These are phyloP conservation scores for Bombyx huttoni DNA, from an alignment of 2,888 invertebrate genomes.

Conservation along the genomic window DNA sequence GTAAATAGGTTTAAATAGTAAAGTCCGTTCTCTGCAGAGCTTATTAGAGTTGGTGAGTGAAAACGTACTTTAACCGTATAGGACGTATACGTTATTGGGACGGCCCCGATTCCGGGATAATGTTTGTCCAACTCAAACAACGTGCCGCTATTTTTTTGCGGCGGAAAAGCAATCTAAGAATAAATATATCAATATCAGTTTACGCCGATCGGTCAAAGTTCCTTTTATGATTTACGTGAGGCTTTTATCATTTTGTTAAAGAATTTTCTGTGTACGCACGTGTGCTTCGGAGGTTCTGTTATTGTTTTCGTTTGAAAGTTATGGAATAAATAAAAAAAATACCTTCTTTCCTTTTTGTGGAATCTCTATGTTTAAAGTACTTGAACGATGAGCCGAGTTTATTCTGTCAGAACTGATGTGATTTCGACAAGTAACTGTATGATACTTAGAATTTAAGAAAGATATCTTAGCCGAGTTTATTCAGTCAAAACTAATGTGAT, in stretches of 20 bases:
- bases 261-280: constrained; percentile 10
- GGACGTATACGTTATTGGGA: constrained; percentile 18
- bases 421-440: too few species aligned
- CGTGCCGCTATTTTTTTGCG: constrained; percentile 23
- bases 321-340: not conserved
- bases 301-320: constrained; percentile 5
- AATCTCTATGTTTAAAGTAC: too few species aligned
- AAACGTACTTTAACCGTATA: not conserved
- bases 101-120: constrained; percentile 22
- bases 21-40: not conserved
- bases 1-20: not conserved
- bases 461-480: too few species aligned
- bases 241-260: constrained; percentile 20
- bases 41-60: not conserved
- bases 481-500: too few species aligned
- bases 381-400: too few species aligned
- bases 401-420: too few species aligned
- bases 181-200: constrained; percentile 29
- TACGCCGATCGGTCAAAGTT: constrained; percentile 27
- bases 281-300: constrained; percentile 4
- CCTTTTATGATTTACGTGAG: constrained; percentile 22
- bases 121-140: constrained; percentile 28
- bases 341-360: not conserved
- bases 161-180: constrained; percentile 27
- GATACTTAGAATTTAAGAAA: too few species aligned